Evolutionary conservation across 1,140 invertebrate genomes (phyloP).

Genomic region (Paralvinella palmiformis): DNA sequence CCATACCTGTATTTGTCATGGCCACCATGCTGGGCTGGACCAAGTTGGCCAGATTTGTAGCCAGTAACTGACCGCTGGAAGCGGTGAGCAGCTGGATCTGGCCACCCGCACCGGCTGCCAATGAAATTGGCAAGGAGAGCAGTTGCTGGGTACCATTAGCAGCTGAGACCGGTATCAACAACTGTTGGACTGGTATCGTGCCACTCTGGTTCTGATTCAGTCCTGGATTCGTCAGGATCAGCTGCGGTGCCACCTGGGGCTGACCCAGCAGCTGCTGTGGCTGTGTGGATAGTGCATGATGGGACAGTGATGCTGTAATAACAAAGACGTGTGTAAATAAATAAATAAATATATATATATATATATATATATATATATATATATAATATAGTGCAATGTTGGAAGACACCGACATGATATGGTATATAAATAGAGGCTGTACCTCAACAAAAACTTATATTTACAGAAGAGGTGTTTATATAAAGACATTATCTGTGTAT

Average conservation of each 20-base stretch:
- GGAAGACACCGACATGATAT: too few relatives aligned
- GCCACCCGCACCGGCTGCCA: conserved; percentile 54
- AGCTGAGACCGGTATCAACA: conserved; percentile 72
- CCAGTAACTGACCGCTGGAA: conserved; percentile 68
- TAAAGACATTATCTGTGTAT: too few relatives aligned
- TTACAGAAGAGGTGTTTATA: too few relatives aligned
- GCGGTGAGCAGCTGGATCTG: conserved; percentile 51
- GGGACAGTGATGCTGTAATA: neutral
- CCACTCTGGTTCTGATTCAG: conserved; percentile 24
- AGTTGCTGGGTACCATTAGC: conserved; percentile 89
- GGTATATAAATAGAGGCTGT: too few relatives aligned
- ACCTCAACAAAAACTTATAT: too few relatives aligned
- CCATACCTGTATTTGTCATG: conserved; percentile 14
- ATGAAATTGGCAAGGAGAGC: conserved; percentile 71
- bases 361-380: too few relatives aligned
- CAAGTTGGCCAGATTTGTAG: conserved; percentile 75
- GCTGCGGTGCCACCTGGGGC: conserved; percentile 71
- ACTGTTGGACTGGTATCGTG: conserved; percentile 79
- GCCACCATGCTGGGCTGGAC: conserved; percentile 60
- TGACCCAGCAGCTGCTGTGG: conserved; percentile 41
- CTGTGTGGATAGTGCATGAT: conserved; percentile 34
- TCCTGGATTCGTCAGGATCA: conserved; percentile 70
- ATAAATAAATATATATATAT: too few relatives aligned
- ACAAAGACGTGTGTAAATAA: neutral
- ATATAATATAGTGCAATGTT: too few relatives aligned